A percentile compares a stretch with the other conserved stretches of the same genome.
Evolutionary conservation across 2,113 vertebrate genomes (phyloP).

Genomic region (Coryphaenoides rupestris): DNA sequence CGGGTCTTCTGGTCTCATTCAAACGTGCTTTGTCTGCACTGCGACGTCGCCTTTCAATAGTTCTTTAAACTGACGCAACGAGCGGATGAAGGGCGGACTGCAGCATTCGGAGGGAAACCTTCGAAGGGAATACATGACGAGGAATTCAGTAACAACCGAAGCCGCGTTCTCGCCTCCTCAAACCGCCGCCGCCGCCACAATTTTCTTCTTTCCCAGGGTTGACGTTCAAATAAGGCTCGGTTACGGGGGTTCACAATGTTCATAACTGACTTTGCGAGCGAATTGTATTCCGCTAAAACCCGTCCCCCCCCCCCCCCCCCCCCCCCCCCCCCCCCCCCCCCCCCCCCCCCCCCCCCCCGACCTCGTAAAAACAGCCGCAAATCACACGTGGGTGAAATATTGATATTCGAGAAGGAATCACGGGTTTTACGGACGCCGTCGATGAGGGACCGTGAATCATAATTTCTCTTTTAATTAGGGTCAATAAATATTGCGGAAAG

Average conservation of each 20-base stretch:
- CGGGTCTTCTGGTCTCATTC: slow-evolving; percentile 11
- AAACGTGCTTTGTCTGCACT: slow-evolving; percentile 5
- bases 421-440: too few relatives aligned
- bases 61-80: background rate
- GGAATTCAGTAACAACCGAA: too few relatives aligned
- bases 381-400: too few relatives aligned
- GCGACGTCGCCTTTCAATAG: background rate
- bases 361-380: too few relatives aligned
- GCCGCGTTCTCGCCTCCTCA: background rate
- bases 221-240: background rate
- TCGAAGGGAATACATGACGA: too few relatives aligned
- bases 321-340: too few relatives aligned
- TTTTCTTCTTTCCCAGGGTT: background rate
- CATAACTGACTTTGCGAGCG: background rate
- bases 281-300: too few relatives aligned
- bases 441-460: slow-evolving; percentile 22
- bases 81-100: too few relatives aligned
- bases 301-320: too few relatives aligned
- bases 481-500: slow-evolving; percentile 36
- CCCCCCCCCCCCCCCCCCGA: too few relatives aligned
- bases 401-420: too few relatives aligned
- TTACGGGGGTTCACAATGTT: background rate
- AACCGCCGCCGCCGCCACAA: background rate
- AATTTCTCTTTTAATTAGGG: slow-evolving; percentile 27
- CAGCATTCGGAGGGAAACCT: too few relatives aligned